Evolutionary conservation across 1,140 invertebrate genomes (phyloP), one percentile per base, ranked within the genome.

Genomic region (Tetragnatha versicolor): DNA sequence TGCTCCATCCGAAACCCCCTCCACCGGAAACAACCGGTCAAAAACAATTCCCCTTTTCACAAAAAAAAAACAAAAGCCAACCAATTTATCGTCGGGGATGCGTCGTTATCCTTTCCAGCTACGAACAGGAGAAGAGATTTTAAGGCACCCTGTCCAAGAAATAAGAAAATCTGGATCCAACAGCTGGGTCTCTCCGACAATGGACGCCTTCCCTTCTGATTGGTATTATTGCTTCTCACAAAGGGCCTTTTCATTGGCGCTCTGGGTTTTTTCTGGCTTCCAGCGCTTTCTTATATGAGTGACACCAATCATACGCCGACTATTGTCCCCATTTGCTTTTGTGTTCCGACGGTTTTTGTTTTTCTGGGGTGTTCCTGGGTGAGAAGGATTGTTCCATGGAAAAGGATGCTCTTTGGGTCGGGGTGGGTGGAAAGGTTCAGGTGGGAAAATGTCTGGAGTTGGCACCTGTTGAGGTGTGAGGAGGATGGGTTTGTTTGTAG

Each of bases 201-300:
- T 73, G 49, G 49, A n/a, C n/a, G n/a, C 35, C 22, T 45, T 60
- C 39, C 60, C 49, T n/a, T 51, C 55, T 73, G 69, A 73, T 73
- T 73, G 69, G 69, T 73, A 60, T 73, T 73, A 73, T 73, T 73
- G 69, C 69, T 73, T 60, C 49, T 73, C 53, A 73, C 53, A 73
- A 73, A 73, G 53, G 45, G 35, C 25, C 53, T 73, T 66, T 73
- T 60, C 37, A 73, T 60, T 22, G 27, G 39, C 9, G 51, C 9
- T 17, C 49, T 42, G 47, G 31, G 6, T 29, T 70, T 70, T 45
- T 69, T 20, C n/a, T 53, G 29, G 31, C 47, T 69, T 35, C 66
- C 27, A 29, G 35, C 22, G 53, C 31, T 73, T 60, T 47, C 53
- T 58, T n/a, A n/a, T 60, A 60, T 60, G 69, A 42, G 53, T 58